Base-by-base conservation (phyloP, 2,888 invertebrate genomes). In the Heliconius ismenius region DNA sequence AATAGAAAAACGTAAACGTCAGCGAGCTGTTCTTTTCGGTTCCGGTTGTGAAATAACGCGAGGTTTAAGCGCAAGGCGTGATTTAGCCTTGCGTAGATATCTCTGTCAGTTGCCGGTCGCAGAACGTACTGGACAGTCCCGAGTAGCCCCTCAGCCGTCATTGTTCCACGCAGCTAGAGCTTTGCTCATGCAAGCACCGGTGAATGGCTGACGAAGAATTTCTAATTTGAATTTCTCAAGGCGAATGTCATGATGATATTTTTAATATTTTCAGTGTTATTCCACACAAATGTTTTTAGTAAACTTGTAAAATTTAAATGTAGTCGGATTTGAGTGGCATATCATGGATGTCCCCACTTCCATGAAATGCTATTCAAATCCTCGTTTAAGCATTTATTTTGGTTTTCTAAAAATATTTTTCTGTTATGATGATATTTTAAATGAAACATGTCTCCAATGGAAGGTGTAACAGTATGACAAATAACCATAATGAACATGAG, bases 41-140 rank as follows among this genome's bases (percentile, higher is more conserved):
- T 95, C 97, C 65, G 97, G 97, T 26, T 97, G 97, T 74, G 96
- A 96, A 65, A 96, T 96, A 83, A 96, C 97, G 43, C 95, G 97
- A 24, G 98, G 97, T 0, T 89, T 98, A 70, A 97, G 97, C 82
- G 97, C 98, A 11, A 95, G 98, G 26, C 95, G 96, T 74, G 98
- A 98, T 87, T 91, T 98, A 77, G 96, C 96, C 43, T 95, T 98
- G 78, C 93, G 96, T 13, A 91, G 96, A 54, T 96, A 96, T 85
- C 88, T 97, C 69, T 96, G 96, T 85, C 95, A 96, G 82, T 89
- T 97, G 82, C 96, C 97, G 0, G 92, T 95, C 2, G 95, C 95
- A 9, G 96, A 96, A 83, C 90, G 95, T 74, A 94, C 95, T 28
- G 94, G 92, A 0, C 94, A 94, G 77, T 89, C 95, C 0, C 89